These are phyloP conservation scores for Petrolisthes cinctipes DNA, from an alignment of 2,888 invertebrate species.

Conservation along the genomic window DNA sequence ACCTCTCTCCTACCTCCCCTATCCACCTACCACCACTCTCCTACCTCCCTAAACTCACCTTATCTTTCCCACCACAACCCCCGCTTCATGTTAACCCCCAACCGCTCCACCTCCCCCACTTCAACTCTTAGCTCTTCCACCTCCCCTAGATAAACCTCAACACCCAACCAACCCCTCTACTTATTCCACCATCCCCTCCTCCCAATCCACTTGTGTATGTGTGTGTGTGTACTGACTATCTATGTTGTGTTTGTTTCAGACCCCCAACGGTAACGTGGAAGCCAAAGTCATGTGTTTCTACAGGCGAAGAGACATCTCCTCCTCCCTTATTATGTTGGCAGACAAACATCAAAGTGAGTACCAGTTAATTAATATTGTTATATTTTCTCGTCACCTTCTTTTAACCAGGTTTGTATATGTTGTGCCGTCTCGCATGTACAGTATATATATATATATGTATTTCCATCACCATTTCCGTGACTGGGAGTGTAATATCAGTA, in stretches of 20 bases:
- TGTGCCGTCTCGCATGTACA: too few relatives aligned
- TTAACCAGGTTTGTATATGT: too few relatives aligned
- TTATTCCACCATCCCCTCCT: constrained; percentile 1
- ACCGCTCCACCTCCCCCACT: background rate
- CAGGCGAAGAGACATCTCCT: constrained; percentile 95
- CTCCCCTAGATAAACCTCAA: background rate
- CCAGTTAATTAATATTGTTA: background rate
- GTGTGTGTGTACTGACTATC: background rate
- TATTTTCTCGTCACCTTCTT: too few relatives aligned
- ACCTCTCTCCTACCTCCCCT: background rate
- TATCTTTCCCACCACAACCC: background rate
- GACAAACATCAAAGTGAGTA: constrained; percentile 88
- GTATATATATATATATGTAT: background rate
- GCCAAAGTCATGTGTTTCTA: constrained; percentile 99
- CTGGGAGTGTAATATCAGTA: too few relatives aligned
- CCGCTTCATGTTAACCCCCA: background rate
- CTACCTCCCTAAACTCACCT: background rate
- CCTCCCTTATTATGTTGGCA: constrained; percentile 94
- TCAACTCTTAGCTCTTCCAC: background rate
- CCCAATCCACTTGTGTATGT: background rate
- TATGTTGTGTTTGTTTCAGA: constrained; percentile 72
- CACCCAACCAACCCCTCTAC: background rate
- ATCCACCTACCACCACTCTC: background rate
- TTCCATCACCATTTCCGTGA: background rate
- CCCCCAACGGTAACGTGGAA: constrained; percentile 97